Base-by-base conservation (phyloP, 2,113 vertebrate species). In the Lamprotornis superbus region DNA sequence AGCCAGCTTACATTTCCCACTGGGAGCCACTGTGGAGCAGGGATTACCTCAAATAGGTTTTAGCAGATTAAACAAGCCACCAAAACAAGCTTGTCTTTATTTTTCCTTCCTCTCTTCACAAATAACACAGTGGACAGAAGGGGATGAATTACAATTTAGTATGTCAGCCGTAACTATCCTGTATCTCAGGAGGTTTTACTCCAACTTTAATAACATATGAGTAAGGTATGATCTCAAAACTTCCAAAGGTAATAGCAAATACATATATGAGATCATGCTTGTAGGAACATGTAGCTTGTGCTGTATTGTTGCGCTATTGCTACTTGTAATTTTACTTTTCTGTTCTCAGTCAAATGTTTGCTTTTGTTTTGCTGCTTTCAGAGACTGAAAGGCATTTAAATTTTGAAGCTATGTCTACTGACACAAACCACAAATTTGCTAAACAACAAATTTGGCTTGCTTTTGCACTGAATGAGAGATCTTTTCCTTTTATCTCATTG, bases 41-140 rank as follows among this genome's bases (percentile, higher is more conserved):
- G 90, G 92, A 89, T 96, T 94, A 96, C 74, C 47, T 93, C 52
- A 9, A 91, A 89, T 55, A 89, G 68, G 63, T 84, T 93, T 92
- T 68, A 89, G 53, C 28, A 88, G 69, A 92, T 95, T 81, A 95
- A 90, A 67, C 57, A 84, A 91, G 35, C 30, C 63, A 87, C 76
- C 56, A 59, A 69, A 68, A 93, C 83, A 74, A 20, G 4, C 35
- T 65, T 78, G 56, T 42, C 64, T 87, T 88, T 67, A 15, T 78
- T 89, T 94, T 94, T 81, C 14, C 23, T 93, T 83, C 4, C 3
- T 78, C 47, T 64, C 44, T 86, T 52, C 82, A 74, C 50, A 85
- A 88, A 80, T 50, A 83, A 73, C 22, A 65, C 4, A 1, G 18
- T 61, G 76, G 67, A 68, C 37, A 80, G 81, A 69, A 76, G 16